Conservation (phyloP, 2,888 invertebrate species). For the Scaptomyza polygonia region DNA sequence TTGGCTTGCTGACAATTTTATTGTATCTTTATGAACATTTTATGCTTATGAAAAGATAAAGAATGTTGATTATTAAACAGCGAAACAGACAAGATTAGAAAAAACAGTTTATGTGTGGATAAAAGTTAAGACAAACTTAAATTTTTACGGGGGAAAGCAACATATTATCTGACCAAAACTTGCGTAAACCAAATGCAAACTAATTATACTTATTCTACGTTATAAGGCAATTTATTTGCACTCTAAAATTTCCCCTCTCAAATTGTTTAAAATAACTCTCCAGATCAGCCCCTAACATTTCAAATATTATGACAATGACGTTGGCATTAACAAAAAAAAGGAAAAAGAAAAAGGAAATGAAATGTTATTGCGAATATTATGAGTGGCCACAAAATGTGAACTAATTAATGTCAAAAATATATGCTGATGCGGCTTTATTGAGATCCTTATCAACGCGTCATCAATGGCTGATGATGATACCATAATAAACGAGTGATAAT, state of each 20-base stretch:
- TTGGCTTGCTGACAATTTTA: neutral
- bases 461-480: conserved; percentile 45
- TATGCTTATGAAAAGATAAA: neutral
- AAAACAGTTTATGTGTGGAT: no score
- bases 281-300: neutral
- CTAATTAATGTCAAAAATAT: conserved; percentile 68
- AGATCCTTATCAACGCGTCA: conserved; percentile 43
- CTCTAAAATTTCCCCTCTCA: conserved; percentile 8
- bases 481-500: conserved; percentile 38
- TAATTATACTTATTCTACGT: neutral
- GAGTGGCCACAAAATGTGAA: conserved; percentile 56
- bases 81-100: no score
- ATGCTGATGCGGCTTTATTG: conserved; percentile 31
- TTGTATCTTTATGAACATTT: neutral
- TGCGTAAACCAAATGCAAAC: no score
- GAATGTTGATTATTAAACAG: neutral
- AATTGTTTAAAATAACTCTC: neutral
- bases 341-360: neutral
- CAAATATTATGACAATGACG: conserved; percentile 42
- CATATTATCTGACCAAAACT: no score
- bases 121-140: no score
- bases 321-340: conserved; percentile 13
- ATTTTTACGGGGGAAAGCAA: no score
- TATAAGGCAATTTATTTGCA: neutral
- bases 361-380: conserved; percentile 26